A percentile compares a stretch with the other conserved stretches of the same genome.
Evolutionary conservation across 2,888 invertebrate species (phyloP).

Genomic region (Nephrotoma guestfalica): DNA sequence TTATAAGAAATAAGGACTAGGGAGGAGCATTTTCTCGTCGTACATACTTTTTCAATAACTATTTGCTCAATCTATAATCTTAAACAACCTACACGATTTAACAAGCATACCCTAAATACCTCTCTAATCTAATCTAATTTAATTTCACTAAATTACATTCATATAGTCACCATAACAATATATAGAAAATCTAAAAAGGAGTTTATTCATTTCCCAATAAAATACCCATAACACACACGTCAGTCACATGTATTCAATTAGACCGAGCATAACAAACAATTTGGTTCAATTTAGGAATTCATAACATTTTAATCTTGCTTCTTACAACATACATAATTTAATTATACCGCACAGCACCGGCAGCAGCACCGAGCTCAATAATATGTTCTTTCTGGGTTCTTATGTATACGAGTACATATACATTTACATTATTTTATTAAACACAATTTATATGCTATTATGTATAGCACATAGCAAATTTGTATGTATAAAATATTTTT

Average conservation of each 20-base stretch:
- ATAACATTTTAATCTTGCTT: neutral
- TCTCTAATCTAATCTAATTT: neutral
- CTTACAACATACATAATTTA: neutral
- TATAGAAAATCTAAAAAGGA: neutral
- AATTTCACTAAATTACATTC: neutral
- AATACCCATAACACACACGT: neutral
- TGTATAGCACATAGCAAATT: neutral
- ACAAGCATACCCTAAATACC: neutral
- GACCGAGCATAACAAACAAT: neutral
- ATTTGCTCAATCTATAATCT: no score
- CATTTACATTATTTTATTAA: neutral
- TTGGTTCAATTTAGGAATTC: neutral
- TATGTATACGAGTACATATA: no score
- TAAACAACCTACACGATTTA: neutral
- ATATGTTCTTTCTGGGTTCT: neutral
- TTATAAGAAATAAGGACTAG: no score
- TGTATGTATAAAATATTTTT: neutral
- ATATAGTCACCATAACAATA: neutral
- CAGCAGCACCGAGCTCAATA: neutral
- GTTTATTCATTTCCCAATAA: neutral
- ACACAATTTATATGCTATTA: neutral
- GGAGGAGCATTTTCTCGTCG: no score
- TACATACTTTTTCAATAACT: no score
- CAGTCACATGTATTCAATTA: neutral
- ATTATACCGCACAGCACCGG: neutral